Evolutionary conservation across 2,113 vertebrate genomes (phyloP), one percentile per base, ranked within the genome.

Genomic region (Hypanus sabinus): DNA sequence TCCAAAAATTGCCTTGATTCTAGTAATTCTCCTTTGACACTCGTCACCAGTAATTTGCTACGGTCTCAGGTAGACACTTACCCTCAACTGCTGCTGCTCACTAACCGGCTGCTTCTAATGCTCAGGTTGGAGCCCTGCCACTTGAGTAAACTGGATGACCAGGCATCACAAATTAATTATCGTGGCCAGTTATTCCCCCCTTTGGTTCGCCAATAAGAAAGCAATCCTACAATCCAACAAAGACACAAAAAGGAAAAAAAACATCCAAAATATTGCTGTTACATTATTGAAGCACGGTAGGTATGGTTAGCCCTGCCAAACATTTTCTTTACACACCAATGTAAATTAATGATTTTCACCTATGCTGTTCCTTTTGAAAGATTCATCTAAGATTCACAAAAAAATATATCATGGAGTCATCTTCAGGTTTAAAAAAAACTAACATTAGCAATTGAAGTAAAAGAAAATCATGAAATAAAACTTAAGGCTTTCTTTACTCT

Each of bases 151-250:
- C 36, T 80, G 79, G 14, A 80, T 80, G 36, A 80, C 36, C 36
- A 80, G 79, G 33, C 38, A 83, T 83, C 38, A 83, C 38, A 83
- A 83, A 55, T 24, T 83, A 83, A 83, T 20, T 83, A 83, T 83
- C 80, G 18, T 46, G 18, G 38, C 22, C 80, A 81, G 80, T 81
- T 46, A 22, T 81, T 73, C 76, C 76, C 76, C 30, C 76, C 76
- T 77, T 33, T n/a, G 76, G n/a, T 46, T 46, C 38, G 46, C 14
- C 38, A 81, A 83, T 83, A 24, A 55, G 80, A 83, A 83, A 83
- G 80, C 36, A 83, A 83, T 46, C 80, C 20, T 83, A 83, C 36
- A 83, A 83, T 55, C 80, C 38, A 83, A 46, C 36, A 55, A 83
- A 24, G 20, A 24, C 80, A 46, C 80, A 77, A 77, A 77, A 77